Evolutionary conservation across 2,113 vertebrate species (phyloP).

Genomic region (Vidua macroura): DNA sequence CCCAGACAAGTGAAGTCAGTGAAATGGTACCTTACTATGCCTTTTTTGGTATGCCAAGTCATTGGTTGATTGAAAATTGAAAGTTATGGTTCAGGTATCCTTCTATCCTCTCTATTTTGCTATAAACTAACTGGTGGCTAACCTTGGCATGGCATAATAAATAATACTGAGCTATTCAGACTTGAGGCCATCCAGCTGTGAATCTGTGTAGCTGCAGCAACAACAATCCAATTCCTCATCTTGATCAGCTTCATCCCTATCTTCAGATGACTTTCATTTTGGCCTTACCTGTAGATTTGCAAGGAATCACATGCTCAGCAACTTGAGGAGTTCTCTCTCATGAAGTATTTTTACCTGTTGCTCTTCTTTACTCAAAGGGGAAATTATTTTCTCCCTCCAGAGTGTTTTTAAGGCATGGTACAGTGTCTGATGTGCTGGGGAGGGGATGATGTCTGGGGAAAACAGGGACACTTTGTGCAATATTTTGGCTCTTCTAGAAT

Average conservation of each 20-base stretch:
- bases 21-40: background rate
- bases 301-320: background rate
- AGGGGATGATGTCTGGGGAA: background rate
- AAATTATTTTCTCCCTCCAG: conserved; percentile 15
- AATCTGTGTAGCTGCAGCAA: background rate
- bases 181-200: background rate
- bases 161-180: background rate
- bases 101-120: background rate
- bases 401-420: conserved; percentile 17
- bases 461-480: conserved; percentile 46
- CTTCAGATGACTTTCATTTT: background rate
- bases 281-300: background rate
- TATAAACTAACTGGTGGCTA: background rate
- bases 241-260: background rate
- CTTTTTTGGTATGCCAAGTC: background rate
- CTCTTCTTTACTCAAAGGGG: conserved; percentile 7
- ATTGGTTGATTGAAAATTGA: background rate
- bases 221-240: background rate
- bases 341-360: background rate
- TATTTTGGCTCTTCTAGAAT: conserved; percentile 45
- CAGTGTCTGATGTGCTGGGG: background rate
- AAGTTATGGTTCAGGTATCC: background rate
- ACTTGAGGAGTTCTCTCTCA: background rate
- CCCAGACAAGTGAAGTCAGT: background rate
- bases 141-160: background rate